A percentile compares a stretch with the other conserved stretches of the same genome.
phyloP scores from a whole-genome alignment of 1,140 invertebrate species.

The Lordiphosa mommai region DNA sequence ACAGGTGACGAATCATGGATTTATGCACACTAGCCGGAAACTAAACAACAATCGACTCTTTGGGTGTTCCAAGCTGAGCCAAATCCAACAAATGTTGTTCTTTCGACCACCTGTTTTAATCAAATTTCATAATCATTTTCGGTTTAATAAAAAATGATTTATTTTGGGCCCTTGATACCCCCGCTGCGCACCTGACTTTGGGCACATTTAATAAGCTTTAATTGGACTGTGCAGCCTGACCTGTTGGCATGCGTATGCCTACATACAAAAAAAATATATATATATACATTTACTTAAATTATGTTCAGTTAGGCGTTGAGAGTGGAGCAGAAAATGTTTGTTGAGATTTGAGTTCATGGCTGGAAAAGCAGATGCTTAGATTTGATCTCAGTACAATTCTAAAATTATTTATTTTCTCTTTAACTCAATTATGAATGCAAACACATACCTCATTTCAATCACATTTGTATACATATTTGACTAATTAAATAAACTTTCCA shows the following conservation, averaged over 20 bases:
- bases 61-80: too few species aligned
- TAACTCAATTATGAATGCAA: constrained; percentile 3
- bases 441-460: background rate
- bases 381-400: background rate
- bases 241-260: constrained; percentile 37
- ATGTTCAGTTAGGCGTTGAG: background rate
- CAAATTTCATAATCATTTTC: background rate
- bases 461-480: background rate
- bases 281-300: constrained; percentile 4
- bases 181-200: constrained; percentile 21
- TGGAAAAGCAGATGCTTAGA: background rate
- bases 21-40: too few species aligned
- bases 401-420: background rate
- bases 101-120: too few species aligned
- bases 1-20: too few species aligned
- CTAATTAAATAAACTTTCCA: constrained; percentile 33
- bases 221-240: constrained; percentile 68
- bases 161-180: background rate
- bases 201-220: constrained; percentile 56
- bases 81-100: too few species aligned
- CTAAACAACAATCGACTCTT: too few species aligned
- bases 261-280: constrained; percentile 5
- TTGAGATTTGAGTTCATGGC: too few species aligned
- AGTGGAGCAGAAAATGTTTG: background rate
- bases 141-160: background rate